These are phyloP conservation scores for Cheilosia grossa DNA, from an alignment of 2,888 invertebrate species.

Conservation along the genomic window DNA sequence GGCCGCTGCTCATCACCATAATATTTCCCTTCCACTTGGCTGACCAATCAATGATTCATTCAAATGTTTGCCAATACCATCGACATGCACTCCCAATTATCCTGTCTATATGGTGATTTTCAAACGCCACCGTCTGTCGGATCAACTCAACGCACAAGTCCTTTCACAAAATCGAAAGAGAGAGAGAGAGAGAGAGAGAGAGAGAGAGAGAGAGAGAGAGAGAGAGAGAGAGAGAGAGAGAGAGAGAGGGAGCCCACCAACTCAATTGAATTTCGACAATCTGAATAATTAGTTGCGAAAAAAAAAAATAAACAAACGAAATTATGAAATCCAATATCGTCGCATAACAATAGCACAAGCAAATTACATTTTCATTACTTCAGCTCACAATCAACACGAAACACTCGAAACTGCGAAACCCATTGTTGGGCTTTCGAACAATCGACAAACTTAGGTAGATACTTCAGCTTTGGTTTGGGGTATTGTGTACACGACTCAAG, in stretches of 20 bases:
- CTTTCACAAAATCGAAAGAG: neutral
- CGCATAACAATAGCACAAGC: slow-evolving; percentile 3
- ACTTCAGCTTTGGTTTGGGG: slow-evolving; percentile 7
- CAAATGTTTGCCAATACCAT: slow-evolving; percentile 53
- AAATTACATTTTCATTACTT: slow-evolving; percentile 38
- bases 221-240: no score
- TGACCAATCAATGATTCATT: slow-evolving; percentile 60
- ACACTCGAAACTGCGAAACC: slow-evolving; percentile 5
- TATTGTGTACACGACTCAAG: slow-evolving; percentile 21
- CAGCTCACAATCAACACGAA: slow-evolving; percentile 36
- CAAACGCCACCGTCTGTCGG: neutral
- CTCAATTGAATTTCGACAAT: slow-evolving; percentile 27
- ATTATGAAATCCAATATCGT: slow-evolving; percentile 27
- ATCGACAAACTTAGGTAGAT: slow-evolving; percentile 21
- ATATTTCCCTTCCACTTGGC: slow-evolving; percentile 11
- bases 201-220: no score
- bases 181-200: no score
- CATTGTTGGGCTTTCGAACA: slow-evolving; percentile 31
- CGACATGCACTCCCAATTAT: slow-evolving; percentile 44
- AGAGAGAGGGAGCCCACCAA: no score
- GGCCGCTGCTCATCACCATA: neutral
- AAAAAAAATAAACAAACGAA: neutral
- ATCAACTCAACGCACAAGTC: slow-evolving; percentile 3
- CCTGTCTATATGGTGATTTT: slow-evolving; percentile 40
- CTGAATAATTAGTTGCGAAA: neutral